Evolutionary conservation across 2,797 vertebrate species (phyloP), one percentile per base, ranked within the genome.

Genomic region (Artibeus jamaicensis): DNA sequence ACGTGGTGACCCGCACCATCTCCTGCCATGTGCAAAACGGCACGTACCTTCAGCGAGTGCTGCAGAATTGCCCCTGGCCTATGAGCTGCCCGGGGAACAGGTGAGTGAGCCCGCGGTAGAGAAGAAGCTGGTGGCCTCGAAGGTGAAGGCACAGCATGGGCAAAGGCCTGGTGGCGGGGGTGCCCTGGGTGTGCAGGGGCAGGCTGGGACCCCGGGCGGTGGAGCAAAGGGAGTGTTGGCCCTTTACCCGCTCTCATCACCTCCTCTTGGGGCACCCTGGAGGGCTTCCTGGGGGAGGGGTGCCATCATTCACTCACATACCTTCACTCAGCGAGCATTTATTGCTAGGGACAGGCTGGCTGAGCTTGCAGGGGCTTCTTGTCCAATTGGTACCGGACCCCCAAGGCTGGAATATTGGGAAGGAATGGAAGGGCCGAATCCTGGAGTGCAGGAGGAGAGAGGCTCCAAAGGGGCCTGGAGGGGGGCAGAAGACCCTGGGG

Each of bases 11-110:
- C 12, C 99, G 99, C 96, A 99, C 99, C 0, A 98, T 99, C 97
- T 99, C 99, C 0, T 99, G 99, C 98, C 99, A 99, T 44, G 98
- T 99, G 73, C 99, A 99, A 97, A 99, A 99, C 8, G 99, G 99
- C 92, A 99, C 99, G 5, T 98, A 99, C 93, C 98, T 99, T 76
- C 99, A 99, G 98, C 98, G 99, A 14, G 99, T 99, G 7, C 99
- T 99, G 97, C 99, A 99, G 98, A 99, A 98, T 16, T 99, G 99
- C 97, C 99, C 99, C 89, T 99, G 99, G 99, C 99, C 99, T 1
- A 98, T 99, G 98, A 99, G 99, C 97, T 99, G 99, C 95, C 98
- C 98, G 0, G 99, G 99, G 39, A 99, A 98, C 98, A 99, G 99
- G 99, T 99, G 97, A 99, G 99, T 2, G 42, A 98, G 98, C 2